A percentile compares a stretch with the other conserved stretches of the same genome.
These are phyloP conservation scores for Thalassoma bifasciatum DNA, from an alignment of 2,113 vertebrate genomes.

Conservation along the genomic window DNA sequence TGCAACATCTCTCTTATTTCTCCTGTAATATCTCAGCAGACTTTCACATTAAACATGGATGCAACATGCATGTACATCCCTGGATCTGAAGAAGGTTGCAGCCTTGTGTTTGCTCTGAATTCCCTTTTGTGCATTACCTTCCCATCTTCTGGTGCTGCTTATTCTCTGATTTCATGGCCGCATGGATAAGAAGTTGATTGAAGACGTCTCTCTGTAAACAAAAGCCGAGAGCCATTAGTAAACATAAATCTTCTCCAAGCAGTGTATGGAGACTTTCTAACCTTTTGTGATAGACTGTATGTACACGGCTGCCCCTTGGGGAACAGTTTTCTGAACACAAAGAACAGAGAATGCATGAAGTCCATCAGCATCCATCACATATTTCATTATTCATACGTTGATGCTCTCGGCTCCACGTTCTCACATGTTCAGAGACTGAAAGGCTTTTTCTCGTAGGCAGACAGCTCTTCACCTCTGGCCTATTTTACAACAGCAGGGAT, in stretches of 20 bases:
- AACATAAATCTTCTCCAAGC: conserved; percentile 14
- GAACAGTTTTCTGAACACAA: conserved; percentile 18
- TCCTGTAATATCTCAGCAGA: neutral
- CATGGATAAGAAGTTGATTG: conserved; percentile 90
- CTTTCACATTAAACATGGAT: neutral
- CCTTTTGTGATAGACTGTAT: conserved; percentile 5
- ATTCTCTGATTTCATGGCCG: conserved; percentile 88
- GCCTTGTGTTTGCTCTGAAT: neutral
- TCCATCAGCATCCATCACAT: conserved; percentile 61
- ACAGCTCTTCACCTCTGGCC: conserved; percentile 41
- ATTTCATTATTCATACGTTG: conserved; percentile 71
- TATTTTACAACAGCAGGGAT: conserved; percentile 21
- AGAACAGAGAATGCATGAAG: conserved; percentile 27
- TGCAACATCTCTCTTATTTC: conserved; percentile 7
- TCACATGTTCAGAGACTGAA: conserved; percentile 29
- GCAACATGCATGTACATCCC: neutral
- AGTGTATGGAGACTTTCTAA: neutral
- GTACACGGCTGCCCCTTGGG: conserved; percentile 22
- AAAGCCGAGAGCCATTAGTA: conserved; percentile 40
- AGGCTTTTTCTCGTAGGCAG: conserved; percentile 11
- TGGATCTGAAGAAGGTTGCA: too few relatives aligned
- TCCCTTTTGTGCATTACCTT: conserved; percentile 78
- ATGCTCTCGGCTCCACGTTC: conserved; percentile 25
- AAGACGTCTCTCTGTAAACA: conserved; percentile 92
- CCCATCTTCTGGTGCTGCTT: conserved; percentile 86